Evolutionary conservation across 2,797 vertebrate species (phyloP).

Genomic region (Anas capensis): DNA sequence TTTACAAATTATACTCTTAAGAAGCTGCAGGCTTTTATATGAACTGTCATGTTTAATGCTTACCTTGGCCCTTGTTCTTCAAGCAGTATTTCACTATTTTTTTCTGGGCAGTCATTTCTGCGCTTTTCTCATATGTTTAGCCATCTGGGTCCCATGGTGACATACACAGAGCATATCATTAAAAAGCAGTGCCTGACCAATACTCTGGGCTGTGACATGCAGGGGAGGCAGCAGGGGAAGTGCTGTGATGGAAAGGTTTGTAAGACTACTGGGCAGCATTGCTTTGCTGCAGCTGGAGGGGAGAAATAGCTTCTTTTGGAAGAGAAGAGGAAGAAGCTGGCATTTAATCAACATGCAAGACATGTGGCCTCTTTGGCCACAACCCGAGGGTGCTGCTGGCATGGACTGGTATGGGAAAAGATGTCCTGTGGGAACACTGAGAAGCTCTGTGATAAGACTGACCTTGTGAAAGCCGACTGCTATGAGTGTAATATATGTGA

Average conservation of each 20-base stretch:
- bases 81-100: neutral
- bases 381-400: neutral
- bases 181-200: neutral
- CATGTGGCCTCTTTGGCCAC: neutral
- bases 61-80: conserved; percentile 6
- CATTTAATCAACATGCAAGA: conserved; percentile 27
- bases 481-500: neutral
- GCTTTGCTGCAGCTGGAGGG: neutral
- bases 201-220: neutral
- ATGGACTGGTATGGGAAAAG: neutral
- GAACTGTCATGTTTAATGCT: neutral
- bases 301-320: conserved; percentile 30
- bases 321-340: neutral
- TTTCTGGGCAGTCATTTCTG: neutral
- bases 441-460: neutral
- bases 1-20: neutral
- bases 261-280: neutral
- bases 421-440: neutral
- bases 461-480: neutral
- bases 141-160: neutral
- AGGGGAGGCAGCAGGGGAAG: neutral
- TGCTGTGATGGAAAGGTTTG: neutral
- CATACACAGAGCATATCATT: neutral
- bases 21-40: neutral
- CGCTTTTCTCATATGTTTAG: conserved; percentile 1